These are phyloP conservation scores for Acanthochromis polyacanthus DNA, from an alignment of 2,113 vertebrate species.

Conservation along the genomic window DNA sequence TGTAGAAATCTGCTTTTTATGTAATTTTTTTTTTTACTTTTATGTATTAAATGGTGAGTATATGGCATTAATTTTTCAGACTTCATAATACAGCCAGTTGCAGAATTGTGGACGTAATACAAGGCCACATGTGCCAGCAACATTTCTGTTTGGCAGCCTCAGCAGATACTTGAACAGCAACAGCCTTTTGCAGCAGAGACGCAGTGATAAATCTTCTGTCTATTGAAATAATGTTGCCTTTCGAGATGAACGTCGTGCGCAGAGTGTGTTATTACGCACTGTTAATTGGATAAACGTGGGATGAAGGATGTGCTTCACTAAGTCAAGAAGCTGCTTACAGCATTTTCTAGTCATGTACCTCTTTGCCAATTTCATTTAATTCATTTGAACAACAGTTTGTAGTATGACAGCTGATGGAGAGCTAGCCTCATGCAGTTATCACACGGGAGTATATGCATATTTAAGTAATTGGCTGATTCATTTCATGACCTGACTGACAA, in stretches of 20 bases:
- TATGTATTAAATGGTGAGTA: not conserved
- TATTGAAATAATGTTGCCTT: slow-evolving; percentile 6
- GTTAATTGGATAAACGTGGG: slow-evolving; percentile 7
- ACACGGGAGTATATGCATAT: not conserved
- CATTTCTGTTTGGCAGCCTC: not conserved
- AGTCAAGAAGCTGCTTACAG: not conserved
- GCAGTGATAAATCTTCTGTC: slow-evolving; percentile 13
- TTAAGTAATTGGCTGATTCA: not conserved
- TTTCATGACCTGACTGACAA: not conserved
- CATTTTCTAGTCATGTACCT: not conserved
- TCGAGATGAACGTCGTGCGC: slow-evolving; percentile 7
- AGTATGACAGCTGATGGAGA: not conserved
- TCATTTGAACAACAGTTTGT: not conserved
- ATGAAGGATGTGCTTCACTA: slow-evolving; percentile 17
- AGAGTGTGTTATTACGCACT: not conserved
- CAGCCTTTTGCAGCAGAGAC: slow-evolving; percentile 1
- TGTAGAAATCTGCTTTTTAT: not conserved
- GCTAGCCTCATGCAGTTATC: not conserved
- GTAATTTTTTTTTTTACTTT: not conserved
- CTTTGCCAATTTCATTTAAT: not conserved
- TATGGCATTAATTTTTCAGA: no score
- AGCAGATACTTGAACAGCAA: not conserved
- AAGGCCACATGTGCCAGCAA: not conserved
- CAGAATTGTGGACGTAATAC: not conserved
- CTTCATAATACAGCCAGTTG: not conserved